phyloP scores from a whole-genome alignment of 2,113 vertebrate genomes.

The Propithecus coquereli region DNA sequence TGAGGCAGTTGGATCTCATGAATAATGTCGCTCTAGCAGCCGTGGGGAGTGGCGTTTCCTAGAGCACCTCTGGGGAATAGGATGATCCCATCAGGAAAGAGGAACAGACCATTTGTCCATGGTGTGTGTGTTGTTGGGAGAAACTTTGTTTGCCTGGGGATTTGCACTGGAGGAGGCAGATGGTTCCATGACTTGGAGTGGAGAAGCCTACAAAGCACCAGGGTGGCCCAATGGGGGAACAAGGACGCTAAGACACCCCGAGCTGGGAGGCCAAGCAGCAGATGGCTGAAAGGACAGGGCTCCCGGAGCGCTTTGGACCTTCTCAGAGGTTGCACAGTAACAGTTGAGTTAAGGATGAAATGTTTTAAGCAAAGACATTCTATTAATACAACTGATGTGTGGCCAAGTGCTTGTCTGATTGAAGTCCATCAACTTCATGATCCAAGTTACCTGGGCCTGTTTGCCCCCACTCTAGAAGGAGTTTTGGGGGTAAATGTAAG shows the following conservation, averaged over 20 bases:
- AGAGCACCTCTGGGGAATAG: neutral
- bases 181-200: neutral
- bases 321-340: neutral
- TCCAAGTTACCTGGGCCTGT: neutral
- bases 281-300: fast-evolving
- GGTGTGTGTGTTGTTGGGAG: neutral
- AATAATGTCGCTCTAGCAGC: neutral
- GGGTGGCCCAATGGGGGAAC: neutral
- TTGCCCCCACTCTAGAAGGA: neutral
- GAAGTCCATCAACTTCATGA: neutral
- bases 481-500: neutral
- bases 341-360: neutral
- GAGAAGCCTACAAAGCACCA: conserved; percentile 17
- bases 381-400: fast-evolving
- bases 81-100: neutral
- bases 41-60: neutral
- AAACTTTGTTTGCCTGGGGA: neutral
- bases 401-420: neutral
- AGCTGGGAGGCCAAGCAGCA: neutral
- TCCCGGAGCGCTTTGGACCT: neutral
- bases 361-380: neutral
- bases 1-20: neutral
- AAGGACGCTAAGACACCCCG: neutral
- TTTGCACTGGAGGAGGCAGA: neutral
- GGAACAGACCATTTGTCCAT: neutral